phyloP scores from a whole-genome alignment of 1,140 invertebrate genomes.

The Microplitis demolitor region DNA sequence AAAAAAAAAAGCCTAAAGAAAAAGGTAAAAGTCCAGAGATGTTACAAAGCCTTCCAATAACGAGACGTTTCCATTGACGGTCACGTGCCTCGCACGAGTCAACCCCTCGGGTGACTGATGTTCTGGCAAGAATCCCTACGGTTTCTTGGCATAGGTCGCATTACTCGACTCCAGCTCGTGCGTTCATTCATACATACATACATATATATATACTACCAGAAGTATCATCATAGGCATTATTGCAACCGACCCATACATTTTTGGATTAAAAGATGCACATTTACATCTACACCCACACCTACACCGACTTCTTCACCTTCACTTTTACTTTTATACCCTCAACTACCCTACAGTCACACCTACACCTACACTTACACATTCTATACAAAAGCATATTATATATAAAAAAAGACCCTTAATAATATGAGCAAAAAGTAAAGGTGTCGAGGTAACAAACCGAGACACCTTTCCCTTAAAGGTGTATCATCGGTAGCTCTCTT shows the following conservation, averaged over 20 bases:
- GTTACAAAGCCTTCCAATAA: slow-evolving; percentile 11
- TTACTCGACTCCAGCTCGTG: slow-evolving; percentile 40
- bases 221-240: neutral
- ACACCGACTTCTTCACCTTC: neutral
- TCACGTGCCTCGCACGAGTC: slow-evolving; percentile 25
- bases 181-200: slow-evolving; percentile 44
- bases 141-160: slow-evolving; percentile 49
- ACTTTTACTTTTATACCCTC: no score
- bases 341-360: no score
- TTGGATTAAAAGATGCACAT: no score
- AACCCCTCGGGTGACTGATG: slow-evolving; percentile 18
- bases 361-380: no score
- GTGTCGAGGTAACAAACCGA: neutral
- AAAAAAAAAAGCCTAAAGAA: neutral
- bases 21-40: neutral
- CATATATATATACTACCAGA: neutral
- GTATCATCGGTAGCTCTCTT: neutral
- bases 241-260: no score
- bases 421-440: neutral
- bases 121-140: slow-evolving; percentile 37
- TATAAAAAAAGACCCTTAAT: no score
- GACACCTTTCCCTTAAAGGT: neutral
- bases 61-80: slow-evolving; percentile 46
- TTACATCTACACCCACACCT: neutral
- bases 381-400: no score